A percentile compares a stretch with the other conserved stretches of the same genome.
phyloP scores from a whole-genome alignment of 2,113 vertebrate species.

The Plecturocebus donacophilus region DNA sequence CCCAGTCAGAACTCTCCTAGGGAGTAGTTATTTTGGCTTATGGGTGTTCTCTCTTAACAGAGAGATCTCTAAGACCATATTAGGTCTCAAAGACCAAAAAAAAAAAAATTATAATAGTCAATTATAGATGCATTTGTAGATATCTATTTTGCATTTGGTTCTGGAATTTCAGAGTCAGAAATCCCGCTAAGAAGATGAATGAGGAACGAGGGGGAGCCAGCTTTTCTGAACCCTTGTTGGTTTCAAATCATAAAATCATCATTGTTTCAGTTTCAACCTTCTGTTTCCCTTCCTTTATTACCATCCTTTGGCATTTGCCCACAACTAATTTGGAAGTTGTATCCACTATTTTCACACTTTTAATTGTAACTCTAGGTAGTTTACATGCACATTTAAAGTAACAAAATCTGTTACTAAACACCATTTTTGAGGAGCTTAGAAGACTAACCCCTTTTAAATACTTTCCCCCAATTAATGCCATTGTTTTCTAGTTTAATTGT shows the following conservation, averaged over 20 bases:
- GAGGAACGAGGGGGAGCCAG: not conserved
- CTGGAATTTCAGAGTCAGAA: not conserved
- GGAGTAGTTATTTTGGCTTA: not conserved
- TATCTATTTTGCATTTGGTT: not conserved
- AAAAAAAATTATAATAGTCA: not conserved
- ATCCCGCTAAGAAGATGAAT: not conserved
- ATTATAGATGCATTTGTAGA: not conserved
- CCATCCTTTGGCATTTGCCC: not conserved
- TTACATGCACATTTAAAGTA: not conserved
- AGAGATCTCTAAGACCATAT: not conserved
- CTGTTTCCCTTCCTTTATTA: not conserved
- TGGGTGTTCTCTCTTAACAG: not conserved
- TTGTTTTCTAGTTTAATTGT: not conserved
- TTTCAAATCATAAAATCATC: not conserved
- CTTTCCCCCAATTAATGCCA: not conserved
- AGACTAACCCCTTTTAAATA: not conserved
- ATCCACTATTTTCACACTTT: not conserved
- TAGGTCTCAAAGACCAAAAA: not conserved
- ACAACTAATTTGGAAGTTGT: not conserved
- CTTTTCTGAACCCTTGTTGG: not conserved
- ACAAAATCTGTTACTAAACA: not conserved
- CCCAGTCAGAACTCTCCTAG: not conserved
- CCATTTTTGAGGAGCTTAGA: not conserved
- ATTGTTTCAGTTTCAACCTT: not conserved
- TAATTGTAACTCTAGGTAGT: not conserved